Evolutionary conservation across 2,113 vertebrate genomes (phyloP).

Genomic region (Seriola dumerili): DNA sequence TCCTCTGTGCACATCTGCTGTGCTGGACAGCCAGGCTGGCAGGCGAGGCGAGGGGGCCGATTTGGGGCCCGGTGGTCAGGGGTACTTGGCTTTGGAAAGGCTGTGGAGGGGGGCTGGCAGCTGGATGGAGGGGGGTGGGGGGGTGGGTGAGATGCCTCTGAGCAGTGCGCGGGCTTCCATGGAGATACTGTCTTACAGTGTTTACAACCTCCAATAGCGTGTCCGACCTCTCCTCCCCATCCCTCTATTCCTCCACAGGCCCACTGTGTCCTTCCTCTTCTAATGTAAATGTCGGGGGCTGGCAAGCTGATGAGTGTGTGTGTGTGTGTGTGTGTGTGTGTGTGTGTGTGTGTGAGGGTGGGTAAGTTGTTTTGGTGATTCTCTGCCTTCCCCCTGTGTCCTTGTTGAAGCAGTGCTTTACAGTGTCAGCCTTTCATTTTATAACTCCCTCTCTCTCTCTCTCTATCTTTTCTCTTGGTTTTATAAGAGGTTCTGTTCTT

Average conservation of each 20-base stretch:
- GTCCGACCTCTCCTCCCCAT: constrained; percentile 73
- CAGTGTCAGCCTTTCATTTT: constrained; percentile 70
- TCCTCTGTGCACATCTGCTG: constrained; percentile 84
- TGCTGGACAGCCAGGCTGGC: constrained; percentile 77
- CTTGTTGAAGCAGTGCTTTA: constrained; percentile 66
- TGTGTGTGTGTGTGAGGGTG: constrained; percentile 35
- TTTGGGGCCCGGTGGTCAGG: constrained; percentile 60
- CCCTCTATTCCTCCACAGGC: constrained; percentile 70
- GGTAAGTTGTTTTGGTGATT: constrained; percentile 72
- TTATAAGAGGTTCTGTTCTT: constrained; percentile 72
- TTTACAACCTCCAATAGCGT: constrained; percentile 81
- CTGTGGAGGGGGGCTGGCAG: constrained; percentile 34
- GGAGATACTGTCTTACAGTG: constrained; percentile 85
- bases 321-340: constrained; percentile 23
- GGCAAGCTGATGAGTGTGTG: constrained; percentile 65
- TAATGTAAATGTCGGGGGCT: constrained; percentile 84
- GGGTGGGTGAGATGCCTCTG: constrained; percentile 78
- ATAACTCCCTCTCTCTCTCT: constrained; percentile 65
- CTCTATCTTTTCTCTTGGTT: constrained; percentile 56
- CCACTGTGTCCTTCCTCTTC: constrained; percentile 81
- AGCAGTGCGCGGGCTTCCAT: constrained; percentile 81
- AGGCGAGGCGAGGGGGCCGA: constrained; percentile 65
- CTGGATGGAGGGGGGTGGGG: constrained; percentile 46
- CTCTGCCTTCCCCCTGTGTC: constrained; percentile 65
- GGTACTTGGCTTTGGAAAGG: constrained; percentile 76